Conservation (phyloP, 2,797 vertebrate genomes). For the Thripadectes ignobilis region DNA sequence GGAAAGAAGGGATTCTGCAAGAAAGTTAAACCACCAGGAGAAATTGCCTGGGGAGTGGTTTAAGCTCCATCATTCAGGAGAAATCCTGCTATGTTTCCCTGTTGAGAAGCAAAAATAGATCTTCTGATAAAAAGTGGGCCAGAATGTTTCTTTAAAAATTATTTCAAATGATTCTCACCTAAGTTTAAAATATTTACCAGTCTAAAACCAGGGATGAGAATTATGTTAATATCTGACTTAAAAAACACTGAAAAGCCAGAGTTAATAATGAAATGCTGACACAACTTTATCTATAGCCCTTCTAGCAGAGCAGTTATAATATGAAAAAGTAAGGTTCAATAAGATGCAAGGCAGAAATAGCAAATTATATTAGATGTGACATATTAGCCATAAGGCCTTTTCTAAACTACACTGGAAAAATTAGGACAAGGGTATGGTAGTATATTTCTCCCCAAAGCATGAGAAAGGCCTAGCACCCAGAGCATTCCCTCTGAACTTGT, state of each 20-base stretch:
- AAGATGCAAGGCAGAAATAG: constrained; percentile 67
- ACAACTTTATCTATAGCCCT: constrained; percentile 55
- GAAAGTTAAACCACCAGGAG: background rate
- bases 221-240: constrained; percentile 34
- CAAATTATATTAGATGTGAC: constrained; percentile 71
- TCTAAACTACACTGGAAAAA: constrained; percentile 57
- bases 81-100: background rate
- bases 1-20: background rate
- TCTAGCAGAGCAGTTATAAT: constrained; percentile 52
- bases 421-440: constrained; percentile 66
- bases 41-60: background rate
- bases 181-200: background rate
- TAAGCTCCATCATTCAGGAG: background rate
- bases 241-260: constrained; percentile 63
- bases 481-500: constrained; percentile 53
- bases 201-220: constrained; percentile 14
- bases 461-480: constrained; percentile 41
- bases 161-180: constrained; percentile 14
- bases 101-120: background rate
- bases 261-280: constrained; percentile 67
- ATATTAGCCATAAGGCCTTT: constrained; percentile 71
- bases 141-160: background rate
- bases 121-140: background rate
- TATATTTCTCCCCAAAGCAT: constrained; percentile 44
- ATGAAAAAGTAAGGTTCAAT: constrained; percentile 69